Evolutionary conservation across 2,113 vertebrate species (phyloP).

Genomic region (Terrapene triunguis): DNA sequence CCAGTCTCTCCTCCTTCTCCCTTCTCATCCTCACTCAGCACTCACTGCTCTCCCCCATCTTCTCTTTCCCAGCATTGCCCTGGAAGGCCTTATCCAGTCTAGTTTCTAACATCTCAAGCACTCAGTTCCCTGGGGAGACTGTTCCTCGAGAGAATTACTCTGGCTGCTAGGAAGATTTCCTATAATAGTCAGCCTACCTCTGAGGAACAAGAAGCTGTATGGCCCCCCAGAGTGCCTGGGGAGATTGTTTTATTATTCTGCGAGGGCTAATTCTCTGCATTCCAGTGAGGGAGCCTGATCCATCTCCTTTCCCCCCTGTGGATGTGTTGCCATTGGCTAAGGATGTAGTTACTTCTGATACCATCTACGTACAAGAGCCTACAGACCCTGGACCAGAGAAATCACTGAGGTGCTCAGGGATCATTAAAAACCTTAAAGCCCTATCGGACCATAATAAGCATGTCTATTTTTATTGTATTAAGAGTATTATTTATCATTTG

Average conservation of each 20-base stretch:
- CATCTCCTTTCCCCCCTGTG: neutral
- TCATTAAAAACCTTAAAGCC: neutral
- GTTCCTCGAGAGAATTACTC: neutral
- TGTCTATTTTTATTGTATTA: neutral
- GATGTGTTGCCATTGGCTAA: neutral
- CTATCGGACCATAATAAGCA: neutral
- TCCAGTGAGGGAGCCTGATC: neutral
- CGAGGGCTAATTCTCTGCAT: neutral
- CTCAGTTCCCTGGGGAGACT: neutral
- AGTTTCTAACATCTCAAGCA: neutral
- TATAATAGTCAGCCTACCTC: neutral
- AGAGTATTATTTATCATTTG: neutral
- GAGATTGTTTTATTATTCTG: neutral
- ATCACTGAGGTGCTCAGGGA: neutral
- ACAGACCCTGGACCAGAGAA: neutral
- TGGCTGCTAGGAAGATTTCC: neutral
- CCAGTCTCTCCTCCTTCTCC: neutral
- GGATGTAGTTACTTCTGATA: neutral
- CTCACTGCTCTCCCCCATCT: fast-evolving
- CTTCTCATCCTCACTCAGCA: neutral
- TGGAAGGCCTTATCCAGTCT: neutral
- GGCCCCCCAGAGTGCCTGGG: neutral
- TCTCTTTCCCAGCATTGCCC: neutral
- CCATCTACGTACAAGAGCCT: neutral
- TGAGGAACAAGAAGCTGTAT: neutral